Evolutionary conservation across 2,888 invertebrate species (phyloP).

Genomic region (Polydrusus cervinus): DNA sequence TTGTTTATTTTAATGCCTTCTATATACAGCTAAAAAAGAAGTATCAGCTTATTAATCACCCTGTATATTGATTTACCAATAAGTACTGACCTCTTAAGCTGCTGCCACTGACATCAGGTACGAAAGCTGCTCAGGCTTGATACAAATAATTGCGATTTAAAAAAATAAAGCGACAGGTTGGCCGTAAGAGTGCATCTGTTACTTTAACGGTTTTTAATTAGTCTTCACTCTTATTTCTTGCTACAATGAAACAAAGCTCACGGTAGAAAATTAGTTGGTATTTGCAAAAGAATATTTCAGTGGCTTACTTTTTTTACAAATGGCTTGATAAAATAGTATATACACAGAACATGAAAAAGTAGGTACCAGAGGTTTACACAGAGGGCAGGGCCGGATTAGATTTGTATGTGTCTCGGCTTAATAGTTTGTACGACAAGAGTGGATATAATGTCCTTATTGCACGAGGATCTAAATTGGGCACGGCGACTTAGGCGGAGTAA

Average conservation of each 20-base stretch:
- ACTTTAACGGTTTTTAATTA: conserved; percentile 48
- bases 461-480: too few species aligned
- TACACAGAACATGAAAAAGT: neutral
- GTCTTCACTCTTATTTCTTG: neutral
- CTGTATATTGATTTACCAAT: too few species aligned
- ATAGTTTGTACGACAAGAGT: too few species aligned
- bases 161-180: conserved; percentile 31
- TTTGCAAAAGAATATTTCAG: conserved; percentile 1
- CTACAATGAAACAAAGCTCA: conserved; percentile 1
- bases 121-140: conserved; percentile 9
- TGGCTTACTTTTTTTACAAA: neutral
- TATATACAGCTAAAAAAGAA: too few species aligned
- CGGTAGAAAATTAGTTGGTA: conserved; percentile 21
- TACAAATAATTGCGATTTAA: conserved; percentile 34
- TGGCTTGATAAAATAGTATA: neutral
- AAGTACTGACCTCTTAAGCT: too few species aligned
- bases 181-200: conserved; percentile 40
- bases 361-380: too few species aligned
- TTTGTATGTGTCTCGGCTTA: too few species aligned
- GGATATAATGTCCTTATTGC: too few species aligned
- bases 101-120: conserved; percentile 19
- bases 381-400: too few species aligned
- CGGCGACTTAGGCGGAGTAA: too few species aligned
- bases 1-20: too few species aligned
- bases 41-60: too few species aligned